These are phyloP conservation scores for Bos taurus DNA, from an alignment of 2,113 vertebrate species.

Conservation along the genomic window ARS-UCD2.0 NC_037344.1:4055001-4055500, in stretches of 20 bases:
- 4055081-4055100: neutral
- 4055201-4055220: neutral
- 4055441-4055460: slow-evolving; percentile 27
- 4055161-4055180: neutral
- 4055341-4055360: neutral
- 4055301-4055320: neutral
- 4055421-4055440: slow-evolving; percentile 79
- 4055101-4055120: neutral
- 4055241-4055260: neutral
- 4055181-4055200: neutral
- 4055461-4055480: neutral
- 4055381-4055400: neutral
- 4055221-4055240: neutral
- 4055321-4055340: neutral
- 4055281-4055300: neutral
- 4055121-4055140: neutral
- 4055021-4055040: neutral
- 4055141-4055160: neutral
- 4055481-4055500: neutral
- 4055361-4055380: neutral
- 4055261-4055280: neutral
- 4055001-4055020: neutral
- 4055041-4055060: neutral
- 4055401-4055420: neutral
- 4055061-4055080: neutral